Base-by-base conservation (phyloP, 1,140 invertebrate genomes). In the Drosophila kanapiae region DNA sequence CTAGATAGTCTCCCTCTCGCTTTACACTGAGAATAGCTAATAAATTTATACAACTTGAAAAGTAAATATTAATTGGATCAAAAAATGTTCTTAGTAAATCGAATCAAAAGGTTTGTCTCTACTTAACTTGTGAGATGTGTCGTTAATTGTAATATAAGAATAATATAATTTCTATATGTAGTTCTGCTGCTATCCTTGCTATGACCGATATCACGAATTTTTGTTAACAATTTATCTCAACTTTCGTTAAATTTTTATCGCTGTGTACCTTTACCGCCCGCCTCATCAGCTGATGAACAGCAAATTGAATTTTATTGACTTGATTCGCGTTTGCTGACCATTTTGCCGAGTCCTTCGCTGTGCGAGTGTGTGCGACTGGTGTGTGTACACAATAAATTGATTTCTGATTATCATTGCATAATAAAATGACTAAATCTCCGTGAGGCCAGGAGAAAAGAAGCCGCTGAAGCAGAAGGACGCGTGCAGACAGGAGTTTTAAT, bases 361-460 rank as follows among this genome's bases (percentile, higher is more conserved):
- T 43, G 4, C 35, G 27, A 60, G 40, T 49, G 29, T 56, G 45
- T 27, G 16, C 33, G 56, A n/a, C n/a, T n/a, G n/a, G n/a, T 38
- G 59, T 78, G 77, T 80, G 61, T 78, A 64, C 61, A 65, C 80
- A 87, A 80, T 78, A 87, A 87, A 87, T 87, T 88, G 84, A 88
- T 88, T 83, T 87, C 84, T 83, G 84, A 88, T 87, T 88, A 80
- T 87, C 84, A 87, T 88, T 88, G 80, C 72, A 80, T 87, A 87
- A 72, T 75, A 88, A 88, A 87, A 87, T 84, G 61, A 38, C 65
- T 67, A 80, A 80, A 70, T 80, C 51, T 37, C 60, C 64, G 71
- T 37, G 57, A 53, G 63, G 61, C 35, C 27, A 45, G 7, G 10
- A 29, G 35, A 27, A 64, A 62, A 37, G n/a, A n/a, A 54, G 51